Evolutionary conservation across 1,140 invertebrate species (phyloP), one percentile per base, ranked within the genome.

Genomic region (Anastatus disparis): DNA sequence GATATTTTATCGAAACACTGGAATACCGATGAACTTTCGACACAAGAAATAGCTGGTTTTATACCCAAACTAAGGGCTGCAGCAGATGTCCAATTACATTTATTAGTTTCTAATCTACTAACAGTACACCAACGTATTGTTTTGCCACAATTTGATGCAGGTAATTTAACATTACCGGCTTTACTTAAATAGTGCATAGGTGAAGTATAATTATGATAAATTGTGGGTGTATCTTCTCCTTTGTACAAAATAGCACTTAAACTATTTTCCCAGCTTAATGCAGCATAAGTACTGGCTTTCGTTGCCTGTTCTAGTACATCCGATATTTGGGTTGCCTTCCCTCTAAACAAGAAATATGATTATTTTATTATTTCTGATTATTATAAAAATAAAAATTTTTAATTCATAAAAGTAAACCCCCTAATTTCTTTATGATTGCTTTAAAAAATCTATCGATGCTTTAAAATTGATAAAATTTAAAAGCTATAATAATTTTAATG

Each of bases 1-100:
- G 85, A 81, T 26, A 94, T 89, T 62, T 87, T 84, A 0, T 81
- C 76, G 59, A 94, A 87, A 79, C 93, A 94, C 15, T 89, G 86
- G 53, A 89, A 86, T 4, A 81, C 76, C 7, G 78, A 84, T 15
- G 55, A 59, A 8, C 81, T 72, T 62, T 81, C 79, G 10, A 85
- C 80, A 73, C 90, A 91, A 10, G 82, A 75, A 29, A 93, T 83
- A 2, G 79, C 75, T 0, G 91, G 91, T 71, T 88, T 84, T 10
- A 92, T 84, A 6, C 90, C 89, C 12, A 89, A 80, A n/a, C 82
- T 82, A 42, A 85, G 75, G 0, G 88, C 85, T 2, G 89, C 87
- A 42, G 84, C 82, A 1, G 86, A 78, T 10, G 91, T 74, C 87
- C 90, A 91, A 3, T 78, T 71, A 74, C 91, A 93, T 75, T 92